Percentiles rank a stretch among this genome's conserved stretches.
phyloP scores from a whole-genome alignment of 2,888 invertebrate genomes.

The Tineola bisselliella region DNA sequence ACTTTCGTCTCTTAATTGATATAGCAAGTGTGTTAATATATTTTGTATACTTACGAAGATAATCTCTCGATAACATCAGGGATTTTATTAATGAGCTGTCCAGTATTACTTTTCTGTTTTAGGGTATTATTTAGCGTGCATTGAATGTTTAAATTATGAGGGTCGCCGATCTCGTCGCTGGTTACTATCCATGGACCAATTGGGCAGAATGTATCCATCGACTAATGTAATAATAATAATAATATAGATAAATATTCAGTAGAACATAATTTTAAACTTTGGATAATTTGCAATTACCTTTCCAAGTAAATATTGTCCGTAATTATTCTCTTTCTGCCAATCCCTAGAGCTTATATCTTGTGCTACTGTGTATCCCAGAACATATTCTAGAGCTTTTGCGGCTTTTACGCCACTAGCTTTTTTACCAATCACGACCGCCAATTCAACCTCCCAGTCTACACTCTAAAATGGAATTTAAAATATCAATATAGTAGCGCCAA shows the following conservation, averaged over 20 bases:
- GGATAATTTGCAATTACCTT: conserved; percentile 34
- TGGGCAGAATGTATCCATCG: conserved; percentile 91
- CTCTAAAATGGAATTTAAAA: conserved; percentile 52
- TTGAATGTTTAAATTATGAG: conserved; percentile 74
- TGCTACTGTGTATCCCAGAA: conserved; percentile 87
- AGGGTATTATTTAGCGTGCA: conserved; percentile 80
- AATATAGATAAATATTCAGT: no score
- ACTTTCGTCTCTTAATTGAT: no score
- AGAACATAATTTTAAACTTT: no score
- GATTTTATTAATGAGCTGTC: conserved; percentile 82
- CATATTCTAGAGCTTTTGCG: conserved; percentile 75
- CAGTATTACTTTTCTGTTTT: conserved; percentile 83
- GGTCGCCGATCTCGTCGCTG: conserved; percentile 75
- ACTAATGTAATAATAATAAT: conserved; percentile 28
- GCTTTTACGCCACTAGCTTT: conserved; percentile 73
- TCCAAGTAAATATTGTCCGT: conserved; percentile 80
- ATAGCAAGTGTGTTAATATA: no score
- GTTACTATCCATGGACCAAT: conserved; percentile 86
- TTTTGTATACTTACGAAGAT: conserved; percentile 36
- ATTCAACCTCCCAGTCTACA: conserved; percentile 90
- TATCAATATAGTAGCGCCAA: no score
- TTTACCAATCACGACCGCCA: conserved; percentile 85
- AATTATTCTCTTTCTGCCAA: conserved; percentile 80
- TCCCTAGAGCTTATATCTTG: conserved; percentile 89
- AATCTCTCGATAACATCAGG: conserved; percentile 80